These are phyloP conservation scores for Macroramphosus scolopax DNA, from an alignment of 2,797 vertebrate species.

Conservation along the genomic window DNA sequence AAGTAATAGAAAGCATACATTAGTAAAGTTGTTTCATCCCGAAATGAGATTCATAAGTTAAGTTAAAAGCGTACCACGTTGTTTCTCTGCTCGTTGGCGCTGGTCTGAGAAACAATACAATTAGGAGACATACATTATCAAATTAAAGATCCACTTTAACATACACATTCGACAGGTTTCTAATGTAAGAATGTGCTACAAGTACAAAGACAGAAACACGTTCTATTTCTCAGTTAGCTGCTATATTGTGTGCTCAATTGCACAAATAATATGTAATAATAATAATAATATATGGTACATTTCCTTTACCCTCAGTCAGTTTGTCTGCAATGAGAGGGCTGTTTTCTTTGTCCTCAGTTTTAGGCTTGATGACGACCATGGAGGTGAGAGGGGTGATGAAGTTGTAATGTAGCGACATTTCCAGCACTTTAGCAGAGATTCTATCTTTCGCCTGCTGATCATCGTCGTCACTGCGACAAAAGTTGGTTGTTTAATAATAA, in stretches of 20 bases:
- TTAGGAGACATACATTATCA: conserved; percentile 2
- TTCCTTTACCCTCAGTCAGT: conserved; percentile 86
- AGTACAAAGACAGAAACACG: no score
- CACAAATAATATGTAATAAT: no score
- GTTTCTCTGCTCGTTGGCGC: conserved; percentile 38
- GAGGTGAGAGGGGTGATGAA: conserved; percentile 95
- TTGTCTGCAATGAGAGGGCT: conserved; percentile 86
- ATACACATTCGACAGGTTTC: no score
- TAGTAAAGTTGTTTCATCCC: neutral
- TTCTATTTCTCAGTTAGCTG: no score
- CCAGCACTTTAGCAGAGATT: conserved; percentile 81
- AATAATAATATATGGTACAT: no score
- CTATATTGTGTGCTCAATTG: no score
- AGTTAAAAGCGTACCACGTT: neutral
- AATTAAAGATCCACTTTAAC: neutral
- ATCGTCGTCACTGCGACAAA: no score
- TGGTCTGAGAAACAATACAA: conserved; percentile 47
- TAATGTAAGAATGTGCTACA: no score
- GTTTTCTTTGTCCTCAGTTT: conserved; percentile 65
- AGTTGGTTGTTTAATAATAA: no score
- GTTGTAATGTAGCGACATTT: conserved; percentile 86
- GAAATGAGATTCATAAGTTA: neutral
- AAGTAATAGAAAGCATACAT: neutral
- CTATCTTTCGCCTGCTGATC: no score
- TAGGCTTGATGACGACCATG: conserved; percentile 95